Evolutionary conservation across 2,888 invertebrate species (phyloP).

Genomic region (Yponomeuta evonymella): DNA sequence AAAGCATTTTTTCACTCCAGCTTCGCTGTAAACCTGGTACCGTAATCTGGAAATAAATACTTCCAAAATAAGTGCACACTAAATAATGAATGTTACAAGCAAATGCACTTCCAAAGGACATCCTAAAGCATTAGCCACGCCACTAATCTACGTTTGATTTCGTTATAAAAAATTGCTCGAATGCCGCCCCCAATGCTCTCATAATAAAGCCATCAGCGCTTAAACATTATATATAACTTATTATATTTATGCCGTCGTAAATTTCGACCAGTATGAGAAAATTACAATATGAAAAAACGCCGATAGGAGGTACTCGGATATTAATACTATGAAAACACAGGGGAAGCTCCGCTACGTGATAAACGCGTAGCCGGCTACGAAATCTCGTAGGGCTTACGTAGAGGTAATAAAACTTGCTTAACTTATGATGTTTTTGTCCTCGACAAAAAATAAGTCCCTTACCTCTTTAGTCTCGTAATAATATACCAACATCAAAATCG

Average conservation of each 20-base stretch:
- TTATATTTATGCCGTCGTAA: constrained; percentile 6
- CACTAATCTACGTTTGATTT: neutral
- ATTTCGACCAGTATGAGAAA: constrained; percentile 6
- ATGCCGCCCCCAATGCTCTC: constrained; percentile 11
- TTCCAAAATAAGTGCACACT: neutral
- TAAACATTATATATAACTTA: constrained; percentile 12
- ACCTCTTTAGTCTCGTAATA: neutral
- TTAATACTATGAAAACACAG: neutral
- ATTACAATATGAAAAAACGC: neutral
- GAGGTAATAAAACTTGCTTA: constrained; percentile 2
- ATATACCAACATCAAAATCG: neutral
- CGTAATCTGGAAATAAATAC: neutral
- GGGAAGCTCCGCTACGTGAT: neutral
- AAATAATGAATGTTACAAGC: neutral
- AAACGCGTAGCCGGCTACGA: constrained; percentile 5
- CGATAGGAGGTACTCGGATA: neutral
- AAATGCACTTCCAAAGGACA: neutral
- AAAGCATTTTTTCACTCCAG: neutral
- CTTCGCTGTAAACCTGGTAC: neutral
- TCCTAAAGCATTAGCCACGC: neutral
- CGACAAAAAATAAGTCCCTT: neutral
- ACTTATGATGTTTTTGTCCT: constrained; percentile 1
- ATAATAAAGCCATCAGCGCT: constrained; percentile 35
- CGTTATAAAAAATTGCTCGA: neutral
- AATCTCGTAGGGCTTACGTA: constrained; percentile 5